These are phyloP conservation scores for Myiozetetes cayanensis DNA, from an alignment of 2,113 vertebrate species.

Conservation along the genomic window DNA sequence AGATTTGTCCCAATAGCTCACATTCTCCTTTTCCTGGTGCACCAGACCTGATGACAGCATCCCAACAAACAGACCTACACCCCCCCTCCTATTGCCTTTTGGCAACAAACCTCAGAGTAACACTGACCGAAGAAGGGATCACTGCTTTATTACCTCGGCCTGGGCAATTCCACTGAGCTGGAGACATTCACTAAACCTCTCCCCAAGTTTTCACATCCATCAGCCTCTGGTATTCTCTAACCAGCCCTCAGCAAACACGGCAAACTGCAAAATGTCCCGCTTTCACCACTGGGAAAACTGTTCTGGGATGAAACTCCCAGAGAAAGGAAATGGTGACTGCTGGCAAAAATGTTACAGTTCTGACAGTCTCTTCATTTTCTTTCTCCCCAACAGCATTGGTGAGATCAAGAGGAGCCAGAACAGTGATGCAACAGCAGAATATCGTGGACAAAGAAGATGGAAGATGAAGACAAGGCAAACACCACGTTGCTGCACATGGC, in stretches of 20 bases:
- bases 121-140: neutral
- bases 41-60: neutral
- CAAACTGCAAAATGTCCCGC: neutral
- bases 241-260: neutral
- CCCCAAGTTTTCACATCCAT: neutral
- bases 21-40: neutral
- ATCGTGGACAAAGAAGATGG: fast-evolving
- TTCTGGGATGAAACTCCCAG: neutral
- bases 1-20: neutral
- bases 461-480: neutral
- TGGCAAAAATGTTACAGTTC: neutral
- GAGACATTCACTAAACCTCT: neutral
- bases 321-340: neutral
- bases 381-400: neutral
- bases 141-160: neutral
- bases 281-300: neutral
- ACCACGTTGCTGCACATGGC: neutral
- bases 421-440: neutral
- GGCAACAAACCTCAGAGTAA: neutral
- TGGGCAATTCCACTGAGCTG: neutral
- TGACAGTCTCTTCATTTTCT: neutral
- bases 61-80: neutral
- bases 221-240: neutral
- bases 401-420: neutral
- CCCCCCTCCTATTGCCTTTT: neutral